A percentile compares a stretch with the other conserved stretches of the same genome.
Evolutionary conservation across 1,140 invertebrate genomes (phyloP).

Genomic region (Schmidtea mediterranea): DNA sequence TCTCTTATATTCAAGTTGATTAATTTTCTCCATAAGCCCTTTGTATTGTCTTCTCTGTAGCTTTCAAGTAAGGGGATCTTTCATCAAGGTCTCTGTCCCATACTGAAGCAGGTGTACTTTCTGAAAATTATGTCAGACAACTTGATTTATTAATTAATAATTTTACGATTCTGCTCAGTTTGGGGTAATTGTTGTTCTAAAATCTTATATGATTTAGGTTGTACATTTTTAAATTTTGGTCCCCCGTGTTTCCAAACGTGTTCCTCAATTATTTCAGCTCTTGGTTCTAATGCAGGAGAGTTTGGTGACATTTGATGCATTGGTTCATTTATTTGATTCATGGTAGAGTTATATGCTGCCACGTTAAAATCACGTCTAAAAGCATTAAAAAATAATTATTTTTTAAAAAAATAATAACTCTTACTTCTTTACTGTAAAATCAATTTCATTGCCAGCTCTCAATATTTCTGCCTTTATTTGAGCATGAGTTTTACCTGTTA

Average conservation of each 20-base stretch:
- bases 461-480: constrained; percentile 12
- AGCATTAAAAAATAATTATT: too few species aligned
- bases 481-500: constrained; percentile 8
- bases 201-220: constrained; percentile 10
- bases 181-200: constrained; percentile 10
- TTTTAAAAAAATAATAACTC: neutral
- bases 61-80: constrained; percentile 10
- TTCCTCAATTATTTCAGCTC: constrained; percentile 10
- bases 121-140: constrained; percentile 4
- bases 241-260: constrained; percentile 9
- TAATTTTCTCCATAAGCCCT: constrained; percentile 11
- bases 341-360: constrained; percentile 1
- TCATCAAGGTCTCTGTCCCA: constrained; percentile 11
- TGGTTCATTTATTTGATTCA: constrained; percentile 1
- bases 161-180: constrained; percentile 3
- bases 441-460: constrained; percentile 12
- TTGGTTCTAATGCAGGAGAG: neutral
- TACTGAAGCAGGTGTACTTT: constrained; percentile 9
- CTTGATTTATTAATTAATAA: neutral
- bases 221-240: constrained; percentile 10
- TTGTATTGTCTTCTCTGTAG: constrained; percentile 11
- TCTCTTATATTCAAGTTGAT: too few species aligned
- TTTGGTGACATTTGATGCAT: neutral
- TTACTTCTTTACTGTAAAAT: constrained; percentile 10
- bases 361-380: constrained; percentile 5